phyloP scores from a whole-genome alignment of 2,113 vertebrate genomes.

The Actenoides lindsayi region DNA sequence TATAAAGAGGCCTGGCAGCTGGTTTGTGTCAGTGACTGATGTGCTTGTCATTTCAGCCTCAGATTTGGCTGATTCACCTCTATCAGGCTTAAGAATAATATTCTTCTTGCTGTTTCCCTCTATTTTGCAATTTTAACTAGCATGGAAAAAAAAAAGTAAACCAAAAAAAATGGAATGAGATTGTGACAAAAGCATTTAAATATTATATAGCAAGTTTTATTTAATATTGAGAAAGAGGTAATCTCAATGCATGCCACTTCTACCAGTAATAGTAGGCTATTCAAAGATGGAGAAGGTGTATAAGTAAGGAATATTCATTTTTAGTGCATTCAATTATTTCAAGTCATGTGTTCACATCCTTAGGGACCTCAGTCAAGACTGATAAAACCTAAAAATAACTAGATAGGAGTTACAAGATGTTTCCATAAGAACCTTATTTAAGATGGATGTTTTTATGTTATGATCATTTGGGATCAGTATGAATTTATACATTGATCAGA shows the following conservation, averaged over 20 bases:
- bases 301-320: constrained; percentile 9
- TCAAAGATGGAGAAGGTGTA: background rate
- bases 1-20: constrained; percentile 68
- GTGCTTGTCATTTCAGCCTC: constrained; percentile 50
- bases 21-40: constrained; percentile 57
- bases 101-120: background rate
- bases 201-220: background rate
- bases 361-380: background rate
- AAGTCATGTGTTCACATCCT: background rate
- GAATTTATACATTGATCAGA: background rate
- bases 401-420: background rate
- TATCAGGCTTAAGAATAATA: constrained; percentile 34
- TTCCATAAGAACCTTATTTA: background rate
- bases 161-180: background rate
- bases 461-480: background rate
- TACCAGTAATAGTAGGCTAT: background rate
- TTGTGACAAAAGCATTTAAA: background rate
- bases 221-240: background rate
- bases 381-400: background rate
- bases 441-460: background rate
- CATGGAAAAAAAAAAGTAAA: background rate
- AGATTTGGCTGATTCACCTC: constrained; percentile 19
- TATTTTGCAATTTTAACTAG: background rate
- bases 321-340: background rate
- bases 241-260: background rate